These are phyloP conservation scores for Anseranas semipalmata DNA, from an alignment of 2,113 vertebrate genomes.

Conservation along the genomic window DNA sequence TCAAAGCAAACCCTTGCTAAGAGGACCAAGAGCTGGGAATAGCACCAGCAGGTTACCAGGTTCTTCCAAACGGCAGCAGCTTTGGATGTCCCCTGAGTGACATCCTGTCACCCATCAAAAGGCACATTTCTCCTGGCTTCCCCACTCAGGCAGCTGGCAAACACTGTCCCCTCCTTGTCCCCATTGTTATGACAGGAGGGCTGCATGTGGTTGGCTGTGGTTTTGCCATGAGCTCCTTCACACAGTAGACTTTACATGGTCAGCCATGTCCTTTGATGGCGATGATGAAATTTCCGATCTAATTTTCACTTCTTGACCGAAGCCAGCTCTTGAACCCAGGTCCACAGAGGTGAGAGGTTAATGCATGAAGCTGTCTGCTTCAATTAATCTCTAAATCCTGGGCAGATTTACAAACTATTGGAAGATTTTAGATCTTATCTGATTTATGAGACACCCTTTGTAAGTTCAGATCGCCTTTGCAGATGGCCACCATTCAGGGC, in stretches of 20 bases:
- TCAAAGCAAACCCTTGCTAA: not conserved
- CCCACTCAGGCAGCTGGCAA: not conserved
- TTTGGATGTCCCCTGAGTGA: not conserved
- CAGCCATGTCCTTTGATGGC: not conserved
- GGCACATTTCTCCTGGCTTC: not conserved
- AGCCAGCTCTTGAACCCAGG: constrained; percentile 2
- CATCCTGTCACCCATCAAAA: not conserved
- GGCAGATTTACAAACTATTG: constrained; percentile 51
- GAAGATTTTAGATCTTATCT: constrained; percentile 54
- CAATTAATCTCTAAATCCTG: constrained; percentile 47
- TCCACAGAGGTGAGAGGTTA: constrained; percentile 56
- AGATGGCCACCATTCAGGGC: not conserved
- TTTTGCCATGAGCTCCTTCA: not conserved
- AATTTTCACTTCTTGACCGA: constrained; percentile 31
- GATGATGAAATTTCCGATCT: not conserved
- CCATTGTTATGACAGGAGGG: too few relatives aligned
- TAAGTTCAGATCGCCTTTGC: constrained; percentile 16
- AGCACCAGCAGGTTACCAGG: not conserved
- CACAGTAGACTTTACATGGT: not conserved
- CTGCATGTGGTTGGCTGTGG: not conserved
- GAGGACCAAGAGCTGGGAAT: rapidly evolving
- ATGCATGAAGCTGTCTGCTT: constrained; percentile 68
- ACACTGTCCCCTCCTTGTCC: not conserved
- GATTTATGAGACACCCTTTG: constrained; percentile 45
- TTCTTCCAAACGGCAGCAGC: not conserved